Conservation (phyloP, 2,888 invertebrate genomes). For the Lasioglossum leucozonium region DNA sequence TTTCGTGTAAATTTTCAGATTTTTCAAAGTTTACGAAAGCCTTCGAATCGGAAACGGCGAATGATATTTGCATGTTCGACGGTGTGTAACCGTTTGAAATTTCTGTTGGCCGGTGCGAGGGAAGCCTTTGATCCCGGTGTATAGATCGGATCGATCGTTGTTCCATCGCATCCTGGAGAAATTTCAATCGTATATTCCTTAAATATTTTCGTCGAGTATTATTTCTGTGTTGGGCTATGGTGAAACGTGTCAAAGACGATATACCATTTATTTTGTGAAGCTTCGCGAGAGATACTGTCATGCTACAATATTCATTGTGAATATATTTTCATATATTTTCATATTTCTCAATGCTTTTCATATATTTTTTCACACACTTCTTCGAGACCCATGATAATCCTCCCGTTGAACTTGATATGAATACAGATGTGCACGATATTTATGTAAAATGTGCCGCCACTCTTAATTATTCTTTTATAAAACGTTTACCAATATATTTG, state of each 20-base stretch:
- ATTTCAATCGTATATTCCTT: neutral
- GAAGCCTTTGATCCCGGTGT: neutral
- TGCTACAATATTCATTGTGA: neutral
- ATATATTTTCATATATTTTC: too few species aligned
- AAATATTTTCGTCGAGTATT: neutral
- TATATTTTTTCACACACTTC: too few species aligned
- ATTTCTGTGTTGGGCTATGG: neutral
- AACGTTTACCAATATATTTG: neutral
- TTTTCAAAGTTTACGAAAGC: slow-evolving; percentile 13
- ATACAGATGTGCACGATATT: too few species aligned
- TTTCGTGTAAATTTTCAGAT: slow-evolving; percentile 14
- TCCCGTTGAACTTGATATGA: too few species aligned
- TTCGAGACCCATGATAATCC: too few species aligned
- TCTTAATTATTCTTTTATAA: too few species aligned
- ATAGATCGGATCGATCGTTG: slow-evolving; percentile 1
- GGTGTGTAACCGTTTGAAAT: neutral
- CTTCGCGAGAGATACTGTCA: neutral
- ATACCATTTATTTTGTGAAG: neutral
- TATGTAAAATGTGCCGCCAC: too few species aligned
- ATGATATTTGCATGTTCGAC: neutral
- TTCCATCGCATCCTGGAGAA: neutral
- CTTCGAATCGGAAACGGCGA: neutral
- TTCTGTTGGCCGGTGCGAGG: neutral
- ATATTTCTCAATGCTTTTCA: too few species aligned
- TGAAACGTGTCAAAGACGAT: neutral